Conservation (phyloP, 2,888 invertebrate species). For the Malthinus seriepunctatus region DNA sequence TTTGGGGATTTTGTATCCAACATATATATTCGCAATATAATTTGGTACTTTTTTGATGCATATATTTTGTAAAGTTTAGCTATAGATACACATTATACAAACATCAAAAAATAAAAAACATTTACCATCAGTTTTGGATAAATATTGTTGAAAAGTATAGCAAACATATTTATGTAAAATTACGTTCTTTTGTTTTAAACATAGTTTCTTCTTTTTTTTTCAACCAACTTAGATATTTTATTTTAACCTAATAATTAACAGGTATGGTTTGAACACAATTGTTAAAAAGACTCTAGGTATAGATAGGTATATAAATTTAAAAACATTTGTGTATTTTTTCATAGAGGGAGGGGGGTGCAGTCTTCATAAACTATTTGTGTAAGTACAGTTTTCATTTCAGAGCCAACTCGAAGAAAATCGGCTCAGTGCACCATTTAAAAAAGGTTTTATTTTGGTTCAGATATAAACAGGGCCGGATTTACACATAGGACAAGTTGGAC, state of each 20-base stretch:
- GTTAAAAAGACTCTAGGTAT: conserved; percentile 3
- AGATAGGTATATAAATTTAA: background rate
- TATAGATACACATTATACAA: too few relatives aligned
- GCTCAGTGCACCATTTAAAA: too few relatives aligned
- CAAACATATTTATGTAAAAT: conserved; percentile 1
- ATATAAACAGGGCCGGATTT: too few relatives aligned
- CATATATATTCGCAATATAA: background rate
- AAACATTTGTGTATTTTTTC: too few relatives aligned
- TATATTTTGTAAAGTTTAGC: too few relatives aligned
- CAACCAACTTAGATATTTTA: too few relatives aligned
- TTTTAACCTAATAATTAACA: conserved; percentile 6
- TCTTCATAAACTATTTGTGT: background rate
- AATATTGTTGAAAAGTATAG: conserved; percentile 1
- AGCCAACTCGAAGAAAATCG: too few relatives aligned
- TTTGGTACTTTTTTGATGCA: too few relatives aligned
- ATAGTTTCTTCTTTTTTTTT: too few relatives aligned
- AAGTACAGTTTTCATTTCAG: background rate
- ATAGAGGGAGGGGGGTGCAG: background rate
- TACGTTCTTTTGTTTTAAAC: background rate
- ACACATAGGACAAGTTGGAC: too few relatives aligned
- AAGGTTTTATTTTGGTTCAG: too few relatives aligned
- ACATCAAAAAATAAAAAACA: conserved; percentile 5
- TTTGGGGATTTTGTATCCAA: background rate
- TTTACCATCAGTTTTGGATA: background rate
- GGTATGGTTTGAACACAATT: conserved; percentile 5